Evolutionary conservation across 1,140 invertebrate genomes (phyloP).

Genomic region (Luehdorfia chinensis): DNA sequence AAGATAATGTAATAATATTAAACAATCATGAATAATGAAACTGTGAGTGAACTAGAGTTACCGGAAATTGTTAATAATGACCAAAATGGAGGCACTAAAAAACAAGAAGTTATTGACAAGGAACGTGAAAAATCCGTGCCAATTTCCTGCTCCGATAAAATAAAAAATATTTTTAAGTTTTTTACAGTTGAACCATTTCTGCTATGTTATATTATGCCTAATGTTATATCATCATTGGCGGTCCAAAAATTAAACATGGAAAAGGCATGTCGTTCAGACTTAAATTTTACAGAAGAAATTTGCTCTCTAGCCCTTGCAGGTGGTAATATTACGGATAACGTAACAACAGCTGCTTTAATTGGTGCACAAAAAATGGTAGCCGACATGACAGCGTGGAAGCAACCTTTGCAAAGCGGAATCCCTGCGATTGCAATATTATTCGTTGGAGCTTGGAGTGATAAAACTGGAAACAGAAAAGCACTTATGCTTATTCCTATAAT

Average conservation of each 20-base stretch:
- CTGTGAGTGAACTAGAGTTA: conserved; percentile 17
- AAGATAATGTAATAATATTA: conserved; percentile 3
- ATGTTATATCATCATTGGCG: conserved; percentile 69
- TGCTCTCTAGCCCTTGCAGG: conserved; percentile 69
- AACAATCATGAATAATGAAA: conserved; percentile 18
- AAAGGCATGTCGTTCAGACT: conserved; percentile 79
- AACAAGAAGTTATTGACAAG: conserved; percentile 10
- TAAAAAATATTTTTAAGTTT: conserved; percentile 35
- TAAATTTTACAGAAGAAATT: conserved; percentile 71
- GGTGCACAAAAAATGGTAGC: conserved; percentile 73
- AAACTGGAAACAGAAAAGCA: conserved; percentile 78
- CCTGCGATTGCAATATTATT: conserved; percentile 79
- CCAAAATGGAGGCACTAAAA: conserved; percentile 8
- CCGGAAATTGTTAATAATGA: conserved; percentile 13
- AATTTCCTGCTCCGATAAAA: conserved; percentile 17
- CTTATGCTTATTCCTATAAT: conserved; percentile 77
- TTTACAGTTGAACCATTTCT: conserved; percentile 78
- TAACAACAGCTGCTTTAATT: conserved; percentile 42
- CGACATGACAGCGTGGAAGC: conserved; percentile 76
- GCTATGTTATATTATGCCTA: conserved; percentile 75
- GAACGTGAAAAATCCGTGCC: conserved; percentile 9
- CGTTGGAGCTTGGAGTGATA: conserved; percentile 81
- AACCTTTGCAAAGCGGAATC: conserved; percentile 74
- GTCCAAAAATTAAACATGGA: conserved; percentile 79
- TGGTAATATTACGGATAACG: conserved; percentile 34